Conservation (phyloP, 2,888 invertebrate species). For the Epistrophella euchroma region DNA sequence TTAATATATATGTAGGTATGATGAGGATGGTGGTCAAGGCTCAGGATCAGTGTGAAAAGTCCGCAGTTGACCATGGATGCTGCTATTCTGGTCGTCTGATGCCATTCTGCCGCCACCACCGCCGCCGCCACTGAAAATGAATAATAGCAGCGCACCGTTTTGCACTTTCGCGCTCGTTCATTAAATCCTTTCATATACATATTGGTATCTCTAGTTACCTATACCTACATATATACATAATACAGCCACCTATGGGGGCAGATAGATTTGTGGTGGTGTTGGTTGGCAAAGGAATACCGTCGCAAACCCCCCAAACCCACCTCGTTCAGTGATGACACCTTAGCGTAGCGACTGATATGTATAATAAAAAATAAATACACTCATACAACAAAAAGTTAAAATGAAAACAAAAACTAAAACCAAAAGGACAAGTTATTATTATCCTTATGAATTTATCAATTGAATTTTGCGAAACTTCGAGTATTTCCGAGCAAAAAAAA, state of each 20-base stretch:
- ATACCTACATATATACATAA: neutral
- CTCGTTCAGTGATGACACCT: slow-evolving; percentile 55
- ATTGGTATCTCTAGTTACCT: neutral
- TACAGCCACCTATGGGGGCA: neutral
- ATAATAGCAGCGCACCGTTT: slow-evolving; percentile 74
- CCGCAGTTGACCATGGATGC: slow-evolving; percentile 69
- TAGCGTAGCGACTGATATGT: slow-evolving; percentile 58
- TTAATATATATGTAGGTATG: neutral
- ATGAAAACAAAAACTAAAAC: slow-evolving; percentile 27
- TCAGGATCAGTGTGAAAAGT: slow-evolving; percentile 66
- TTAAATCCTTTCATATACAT: slow-evolving; percentile 60
- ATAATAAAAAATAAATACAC: neutral
- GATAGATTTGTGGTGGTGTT: slow-evolving; percentile 5
- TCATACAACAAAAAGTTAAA: slow-evolving; percentile 2
- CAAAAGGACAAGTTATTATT: slow-evolving; percentile 73
- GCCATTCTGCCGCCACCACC: slow-evolving; percentile 40
- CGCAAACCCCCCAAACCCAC: slow-evolving; percentile 23
- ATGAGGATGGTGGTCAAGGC: slow-evolving; percentile 43
- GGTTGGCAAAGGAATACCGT: slow-evolving; percentile 1
- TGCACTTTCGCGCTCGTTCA: slow-evolving; percentile 72
- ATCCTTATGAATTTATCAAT: slow-evolving; percentile 71
- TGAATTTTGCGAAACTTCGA: slow-evolving; percentile 42
- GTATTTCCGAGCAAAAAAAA: slow-evolving; percentile 30
- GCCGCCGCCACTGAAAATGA: slow-evolving; percentile 65
- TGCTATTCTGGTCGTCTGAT: slow-evolving; percentile 46